A percentile compares a stretch with the other conserved stretches of the same genome.
Evolutionary conservation across 2,888 invertebrate species (phyloP).

Genomic region (Epiblema foenella): DNA sequence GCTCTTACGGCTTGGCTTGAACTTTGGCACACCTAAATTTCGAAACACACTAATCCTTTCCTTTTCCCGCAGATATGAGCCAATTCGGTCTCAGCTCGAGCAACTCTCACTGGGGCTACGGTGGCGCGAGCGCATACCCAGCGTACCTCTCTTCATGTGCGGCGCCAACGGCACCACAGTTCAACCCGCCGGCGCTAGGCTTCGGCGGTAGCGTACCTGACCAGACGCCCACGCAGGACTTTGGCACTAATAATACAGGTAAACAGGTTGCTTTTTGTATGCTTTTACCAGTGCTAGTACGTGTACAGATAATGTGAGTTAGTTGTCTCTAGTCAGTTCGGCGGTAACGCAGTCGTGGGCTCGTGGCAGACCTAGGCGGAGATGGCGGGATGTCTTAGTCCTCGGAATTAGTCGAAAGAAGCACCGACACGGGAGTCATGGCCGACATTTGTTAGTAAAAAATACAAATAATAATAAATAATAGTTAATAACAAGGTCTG

Average conservation of each 20-base stretch:
- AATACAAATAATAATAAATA: too few species aligned
- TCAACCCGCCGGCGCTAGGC: constrained; percentile 90
- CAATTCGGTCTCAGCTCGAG: constrained; percentile 93
- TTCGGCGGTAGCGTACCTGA: constrained; percentile 89
- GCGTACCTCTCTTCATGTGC: constrained; percentile 93
- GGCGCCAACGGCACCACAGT: constrained; percentile 88
- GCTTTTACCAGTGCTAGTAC: too few species aligned
- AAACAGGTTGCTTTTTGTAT: constrained; percentile 48
- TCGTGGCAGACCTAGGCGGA: too few species aligned
- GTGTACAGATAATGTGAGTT: too few species aligned
- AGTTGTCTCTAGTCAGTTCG: too few species aligned
- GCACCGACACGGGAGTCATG: too few species aligned
- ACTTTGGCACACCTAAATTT: not conserved
- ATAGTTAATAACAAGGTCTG: too few species aligned
- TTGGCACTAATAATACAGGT: constrained; percentile 85
- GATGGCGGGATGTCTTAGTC: too few species aligned
- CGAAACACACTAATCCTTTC: not conserved
- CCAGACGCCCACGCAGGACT: constrained; percentile 85
- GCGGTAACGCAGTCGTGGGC: too few species aligned
- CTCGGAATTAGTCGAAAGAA: too few species aligned
- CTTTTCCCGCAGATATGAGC: constrained; percentile 88
- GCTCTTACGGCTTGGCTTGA: too few species aligned
- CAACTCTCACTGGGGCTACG: constrained; percentile 95
- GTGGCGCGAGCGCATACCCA: constrained; percentile 93
- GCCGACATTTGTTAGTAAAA: too few species aligned